Percentiles rank a stretch among this genome's conserved stretches.
Conservation (phyloP, 1,140 invertebrate species). For the Bombus superbus region DNA sequence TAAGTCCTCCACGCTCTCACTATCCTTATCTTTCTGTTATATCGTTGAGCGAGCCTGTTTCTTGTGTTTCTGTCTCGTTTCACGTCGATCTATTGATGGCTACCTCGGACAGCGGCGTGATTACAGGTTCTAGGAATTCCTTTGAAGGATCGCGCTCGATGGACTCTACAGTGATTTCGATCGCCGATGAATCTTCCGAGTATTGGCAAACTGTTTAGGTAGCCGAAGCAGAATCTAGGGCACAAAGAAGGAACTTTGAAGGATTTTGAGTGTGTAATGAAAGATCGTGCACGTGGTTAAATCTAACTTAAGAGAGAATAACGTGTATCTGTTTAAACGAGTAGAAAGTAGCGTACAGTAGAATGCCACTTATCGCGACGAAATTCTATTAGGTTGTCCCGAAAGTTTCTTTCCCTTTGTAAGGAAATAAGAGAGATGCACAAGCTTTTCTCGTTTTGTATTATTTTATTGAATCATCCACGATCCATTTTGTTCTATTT, state of each 20-base stretch:
- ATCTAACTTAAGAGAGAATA: no score
- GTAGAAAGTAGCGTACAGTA: no score
- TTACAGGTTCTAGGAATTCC: conserved; percentile 47
- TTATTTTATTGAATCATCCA: no score
- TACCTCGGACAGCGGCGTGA: conserved; percentile 4
- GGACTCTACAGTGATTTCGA: neutral
- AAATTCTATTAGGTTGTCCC: no score
- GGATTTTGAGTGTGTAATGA: neutral
- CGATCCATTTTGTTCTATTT: no score
- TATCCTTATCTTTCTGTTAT: neutral
- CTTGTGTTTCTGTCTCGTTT: conserved; percentile 10
- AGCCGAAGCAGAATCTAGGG: neutral
- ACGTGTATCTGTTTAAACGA: no score
- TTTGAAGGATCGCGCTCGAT: conserved; percentile 21
- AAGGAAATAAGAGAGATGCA: no score
- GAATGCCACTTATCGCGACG: no score
- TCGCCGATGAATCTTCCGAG: neutral
- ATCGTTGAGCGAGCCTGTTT: neutral
- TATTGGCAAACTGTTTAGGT: neutral
- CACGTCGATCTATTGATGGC: conserved; percentile 1
- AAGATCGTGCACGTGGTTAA: no score
- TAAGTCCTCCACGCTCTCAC: conserved; percentile 37
- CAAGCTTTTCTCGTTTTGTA: no score
- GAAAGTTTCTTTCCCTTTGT: no score
- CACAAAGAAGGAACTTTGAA: neutral